Evolutionary conservation across 2,113 vertebrate species (phyloP).

Genomic region (Callipepla californica): DNA sequence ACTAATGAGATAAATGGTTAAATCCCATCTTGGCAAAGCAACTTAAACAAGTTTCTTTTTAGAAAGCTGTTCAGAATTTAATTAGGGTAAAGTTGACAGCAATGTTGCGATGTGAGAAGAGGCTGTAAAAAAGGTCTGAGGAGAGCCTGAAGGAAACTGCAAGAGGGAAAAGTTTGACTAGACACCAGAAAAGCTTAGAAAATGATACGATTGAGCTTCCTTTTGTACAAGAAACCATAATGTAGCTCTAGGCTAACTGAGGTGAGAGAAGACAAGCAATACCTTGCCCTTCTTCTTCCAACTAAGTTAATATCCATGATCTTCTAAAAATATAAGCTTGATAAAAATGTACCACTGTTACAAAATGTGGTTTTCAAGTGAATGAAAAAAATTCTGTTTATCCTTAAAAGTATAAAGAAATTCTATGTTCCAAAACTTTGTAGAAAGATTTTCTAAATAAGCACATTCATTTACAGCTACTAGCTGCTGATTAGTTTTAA

Average conservation of each 20-base stretch:
- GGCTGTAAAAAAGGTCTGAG: neutral
- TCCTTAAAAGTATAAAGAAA: neutral
- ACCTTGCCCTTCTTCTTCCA: neutral
- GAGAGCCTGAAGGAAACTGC: neutral
- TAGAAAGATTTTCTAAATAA: neutral
- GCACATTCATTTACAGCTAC: neutral
- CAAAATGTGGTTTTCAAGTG: neutral
- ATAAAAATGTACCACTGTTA: neutral
- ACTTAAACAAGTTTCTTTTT: neutral
- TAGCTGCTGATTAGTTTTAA: neutral
- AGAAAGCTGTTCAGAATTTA: neutral
- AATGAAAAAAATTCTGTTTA: constrained; percentile 12
- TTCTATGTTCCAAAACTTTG: neutral
- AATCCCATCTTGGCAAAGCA: constrained; percentile 8
- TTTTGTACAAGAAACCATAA: neutral
- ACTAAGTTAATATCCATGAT: neutral
- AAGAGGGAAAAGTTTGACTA: neutral
- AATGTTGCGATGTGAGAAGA: neutral
- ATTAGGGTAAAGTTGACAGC: constrained; percentile 1
- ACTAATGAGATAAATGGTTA: neutral
- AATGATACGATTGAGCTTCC: neutral
- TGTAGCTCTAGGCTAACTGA: neutral
- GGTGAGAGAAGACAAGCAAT: constrained; percentile 2
- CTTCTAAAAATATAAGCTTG: neutral
- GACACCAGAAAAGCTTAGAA: neutral